Evolutionary conservation across 2,113 vertebrate species (phyloP), one percentile per base, ranked within the genome.

Genomic region (Paracanthobrama guichenoti): DNA sequence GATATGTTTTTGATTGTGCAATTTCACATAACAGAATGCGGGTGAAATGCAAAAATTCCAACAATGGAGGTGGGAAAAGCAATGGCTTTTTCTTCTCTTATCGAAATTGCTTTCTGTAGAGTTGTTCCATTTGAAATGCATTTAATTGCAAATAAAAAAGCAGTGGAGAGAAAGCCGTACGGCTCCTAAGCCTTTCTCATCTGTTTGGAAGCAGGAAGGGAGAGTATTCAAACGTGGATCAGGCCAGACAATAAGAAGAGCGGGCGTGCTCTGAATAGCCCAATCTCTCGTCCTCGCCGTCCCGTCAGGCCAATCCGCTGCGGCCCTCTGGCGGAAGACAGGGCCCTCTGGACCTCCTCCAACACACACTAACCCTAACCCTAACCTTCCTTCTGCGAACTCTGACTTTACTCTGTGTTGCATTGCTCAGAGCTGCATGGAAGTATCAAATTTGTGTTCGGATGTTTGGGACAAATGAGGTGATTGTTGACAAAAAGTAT

Each of bases 61-160:
- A 95, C 92, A 94, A 93, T 93, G 89, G 90, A 91, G 91, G 90
- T 91, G 92, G 93, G 73, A 91, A 92, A 77, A 92, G 93, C 91
- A 93, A 92, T 93, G 92, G 90, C 92, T 92, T 93, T 92, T 60
- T 69, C 78, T 87, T 82, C 86, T 73, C 93, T 95, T 95, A 94
- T 95, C 93, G 88, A 89, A 90, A 93, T 90, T 90, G 91, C 93
- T 94, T 92, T 92, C 92, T 92, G 90, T 94, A 93, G 93, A 94
- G 91, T 94, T 94, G 93, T 94, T 93, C 93, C 93, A 91, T 94
- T 94, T 94, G 92, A 95, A 95, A 95, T 94, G 93, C 93, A 95
- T 94, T 95, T 94, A 94, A 95, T 94, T 95, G 93, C 94, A 95
- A 95, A 94, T 94, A 95, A 92, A 95, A 93, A 94, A 90, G 89